Evolutionary conservation across 2,797 vertebrate species (phyloP).

Genomic region (Bucorvus abyssinicus): DNA sequence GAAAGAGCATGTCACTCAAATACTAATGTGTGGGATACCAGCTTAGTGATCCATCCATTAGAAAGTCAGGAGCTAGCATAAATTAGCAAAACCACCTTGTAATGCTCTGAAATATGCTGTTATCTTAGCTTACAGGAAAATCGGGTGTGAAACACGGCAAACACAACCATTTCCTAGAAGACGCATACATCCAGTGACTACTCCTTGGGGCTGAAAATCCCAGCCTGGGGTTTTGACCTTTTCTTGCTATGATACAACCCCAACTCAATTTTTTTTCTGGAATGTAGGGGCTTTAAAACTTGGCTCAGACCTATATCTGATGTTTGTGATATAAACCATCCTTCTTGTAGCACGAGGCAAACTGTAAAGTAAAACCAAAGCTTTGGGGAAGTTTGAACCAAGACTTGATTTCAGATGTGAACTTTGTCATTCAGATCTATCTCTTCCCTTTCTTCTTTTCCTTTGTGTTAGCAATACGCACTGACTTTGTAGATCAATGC

Average conservation of each 20-base stretch:
- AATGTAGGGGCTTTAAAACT: neutral
- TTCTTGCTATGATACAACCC: neutral
- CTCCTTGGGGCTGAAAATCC: neutral
- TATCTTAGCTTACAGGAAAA: neutral
- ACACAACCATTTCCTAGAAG: neutral
- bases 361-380: neutral
- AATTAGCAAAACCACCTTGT: neutral
- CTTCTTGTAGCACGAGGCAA: neutral
- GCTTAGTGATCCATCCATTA: neutral
- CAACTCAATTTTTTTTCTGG: neutral
- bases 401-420: constrained; percentile 57
- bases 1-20: fast-evolving
- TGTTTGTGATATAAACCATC: neutral
- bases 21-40: no score
- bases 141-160: neutral
- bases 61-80: neutral
- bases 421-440: constrained; percentile 60
- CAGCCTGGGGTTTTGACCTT: neutral
- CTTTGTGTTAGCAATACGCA: constrained; percentile 55
- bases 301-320: neutral
- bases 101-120: neutral
- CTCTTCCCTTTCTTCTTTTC: constrained; percentile 64
- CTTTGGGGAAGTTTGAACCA: constrained; percentile 38
- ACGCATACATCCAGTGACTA: neutral
- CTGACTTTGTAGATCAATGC: constrained; percentile 72